These are phyloP conservation scores for Muscicapa striata DNA, from an alignment of 2,797 vertebrate species.

Conservation along the genomic window DNA sequence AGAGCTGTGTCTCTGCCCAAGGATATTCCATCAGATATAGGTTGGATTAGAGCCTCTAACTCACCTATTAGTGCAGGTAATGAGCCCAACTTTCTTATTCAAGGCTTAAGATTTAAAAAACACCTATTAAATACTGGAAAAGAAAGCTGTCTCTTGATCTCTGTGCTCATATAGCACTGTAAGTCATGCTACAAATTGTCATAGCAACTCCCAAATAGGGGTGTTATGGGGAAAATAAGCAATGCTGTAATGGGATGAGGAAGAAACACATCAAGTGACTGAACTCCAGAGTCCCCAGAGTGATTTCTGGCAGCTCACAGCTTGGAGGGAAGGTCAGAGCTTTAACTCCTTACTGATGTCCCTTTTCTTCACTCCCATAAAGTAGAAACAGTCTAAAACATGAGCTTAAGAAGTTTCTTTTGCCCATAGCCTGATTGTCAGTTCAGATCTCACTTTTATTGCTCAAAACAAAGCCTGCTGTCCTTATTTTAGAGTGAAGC, in stretches of 20 bases:
- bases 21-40: not conserved
- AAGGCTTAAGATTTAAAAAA: not conserved
- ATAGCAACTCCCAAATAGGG: constrained; percentile 35
- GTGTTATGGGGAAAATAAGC: not conserved
- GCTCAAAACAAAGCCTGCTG: not conserved
- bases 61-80: not conserved
- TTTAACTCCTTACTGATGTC: not conserved
- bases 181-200: constrained; percentile 11
- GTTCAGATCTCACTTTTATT: not conserved
- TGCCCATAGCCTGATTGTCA: not conserved
- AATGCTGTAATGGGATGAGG: not conserved
- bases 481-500: not conserved
- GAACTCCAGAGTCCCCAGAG: not conserved
- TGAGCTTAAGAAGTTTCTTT: not conserved
- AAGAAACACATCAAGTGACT: not conserved
- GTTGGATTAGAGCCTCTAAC: not conserved
- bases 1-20: not conserved
- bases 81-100: not conserved
- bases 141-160: not conserved
- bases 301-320: not conserved
- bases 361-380: not conserved
- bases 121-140: not conserved
- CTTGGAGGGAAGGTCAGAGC: not conserved
- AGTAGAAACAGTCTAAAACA: not conserved
- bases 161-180: not conserved